A percentile compares a stretch with the other conserved stretches of the same genome.
These are phyloP conservation scores for Echinometra lucunter DNA, from an alignment of 53 echinoderm and acorn worm species.

Conservation along the genomic window DNA sequence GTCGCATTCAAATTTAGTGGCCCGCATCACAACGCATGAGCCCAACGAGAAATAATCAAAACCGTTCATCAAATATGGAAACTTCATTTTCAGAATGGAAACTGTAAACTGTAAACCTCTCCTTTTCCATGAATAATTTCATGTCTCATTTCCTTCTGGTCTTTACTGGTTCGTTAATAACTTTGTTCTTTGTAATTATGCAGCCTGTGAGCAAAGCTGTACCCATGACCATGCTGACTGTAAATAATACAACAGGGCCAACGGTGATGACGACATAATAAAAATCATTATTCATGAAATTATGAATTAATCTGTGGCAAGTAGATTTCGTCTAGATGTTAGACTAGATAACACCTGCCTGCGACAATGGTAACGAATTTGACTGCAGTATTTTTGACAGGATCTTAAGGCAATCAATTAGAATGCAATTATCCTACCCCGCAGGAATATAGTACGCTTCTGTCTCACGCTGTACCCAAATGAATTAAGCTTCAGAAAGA, in stretches of 20 bases:
- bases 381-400: slow-evolving; percentile 27
- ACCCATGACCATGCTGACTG: no score
- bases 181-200: not conserved
- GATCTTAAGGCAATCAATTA: slow-evolving; percentile 50
- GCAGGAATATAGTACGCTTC: not conserved
- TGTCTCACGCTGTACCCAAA: slow-evolving; percentile 47
- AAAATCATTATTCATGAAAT: not conserved
- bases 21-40: not conserved
- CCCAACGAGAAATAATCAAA: not conserved
- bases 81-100: not conserved
- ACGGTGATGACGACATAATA: not conserved
- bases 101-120: not conserved
- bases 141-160: not conserved
- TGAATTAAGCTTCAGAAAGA: slow-evolving; percentile 15
- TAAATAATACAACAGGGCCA: not conserved
- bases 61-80: not conserved
- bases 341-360: slow-evolving; percentile 23
- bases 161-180: not conserved
- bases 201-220: no score
- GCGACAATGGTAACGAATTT: slow-evolving; percentile 20
- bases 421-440: slow-evolving; percentile 49
- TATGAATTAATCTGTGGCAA: not conserved
- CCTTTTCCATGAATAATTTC: not conserved
- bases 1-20: not conserved
- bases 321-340: not conserved